phyloP scores from a whole-genome alignment of 2,888 invertebrate genomes.

The Notodonta ziczac region DNA sequence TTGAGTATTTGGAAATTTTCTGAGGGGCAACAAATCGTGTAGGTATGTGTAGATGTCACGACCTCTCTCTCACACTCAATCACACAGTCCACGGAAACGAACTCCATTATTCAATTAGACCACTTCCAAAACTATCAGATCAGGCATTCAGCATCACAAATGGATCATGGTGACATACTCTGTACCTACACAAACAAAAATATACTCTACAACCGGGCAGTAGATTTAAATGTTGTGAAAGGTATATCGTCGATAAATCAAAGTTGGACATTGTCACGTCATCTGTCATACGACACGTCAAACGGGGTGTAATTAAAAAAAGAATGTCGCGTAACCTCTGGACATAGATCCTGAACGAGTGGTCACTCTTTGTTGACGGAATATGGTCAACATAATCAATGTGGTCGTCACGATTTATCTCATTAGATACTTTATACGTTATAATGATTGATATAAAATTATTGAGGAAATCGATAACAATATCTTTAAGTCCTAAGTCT shows the following conservation, averaged over 20 bases:
- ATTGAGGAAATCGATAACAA: too few species aligned
- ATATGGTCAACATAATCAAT: not conserved
- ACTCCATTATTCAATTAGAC: slow-evolving; percentile 13
- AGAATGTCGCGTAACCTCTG: slow-evolving; percentile 40
- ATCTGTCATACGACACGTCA: slow-evolving; percentile 40
- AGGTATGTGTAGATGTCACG: not conserved
- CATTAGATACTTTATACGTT: not conserved
- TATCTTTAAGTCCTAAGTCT: too few species aligned
- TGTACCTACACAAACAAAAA: not conserved
- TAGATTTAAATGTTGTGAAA: slow-evolving; percentile 9
- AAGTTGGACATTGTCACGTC: slow-evolving; percentile 43
- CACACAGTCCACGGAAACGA: slow-evolving; percentile 13
- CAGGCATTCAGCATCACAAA: slow-evolving; percentile 40
- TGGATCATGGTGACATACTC: slow-evolving; percentile 23
- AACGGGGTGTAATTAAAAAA: slow-evolving; percentile 42
- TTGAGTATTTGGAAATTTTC: too few species aligned
- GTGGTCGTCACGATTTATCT: not conserved
- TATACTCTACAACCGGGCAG: not conserved
- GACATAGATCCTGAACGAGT: slow-evolving; percentile 37
- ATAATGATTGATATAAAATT: too few species aligned
- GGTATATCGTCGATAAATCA: slow-evolving; percentile 40
- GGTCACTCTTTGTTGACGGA: slow-evolving; percentile 17
- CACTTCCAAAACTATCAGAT: slow-evolving; percentile 37
- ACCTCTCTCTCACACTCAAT: slow-evolving; percentile 4
- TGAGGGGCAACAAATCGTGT: too few species aligned